phyloP scores from a whole-genome alignment of 2,797 vertebrate genomes.

The Falco biarmicus region DNA sequence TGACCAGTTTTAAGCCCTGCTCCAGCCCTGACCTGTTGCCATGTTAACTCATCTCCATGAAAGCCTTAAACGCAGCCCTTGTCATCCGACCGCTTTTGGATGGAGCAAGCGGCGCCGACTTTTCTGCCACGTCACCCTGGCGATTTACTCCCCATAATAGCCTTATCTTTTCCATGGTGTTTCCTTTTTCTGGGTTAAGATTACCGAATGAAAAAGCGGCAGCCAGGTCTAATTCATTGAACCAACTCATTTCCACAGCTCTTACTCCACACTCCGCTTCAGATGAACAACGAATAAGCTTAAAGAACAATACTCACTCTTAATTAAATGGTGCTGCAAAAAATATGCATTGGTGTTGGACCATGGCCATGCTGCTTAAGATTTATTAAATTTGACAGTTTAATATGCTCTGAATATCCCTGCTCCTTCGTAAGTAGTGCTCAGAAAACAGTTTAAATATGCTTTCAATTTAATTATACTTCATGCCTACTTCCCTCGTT shows the following conservation, averaged over 20 bases:
- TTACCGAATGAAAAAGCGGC: background rate
- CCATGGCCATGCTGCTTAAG: background rate
- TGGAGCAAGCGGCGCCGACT: background rate
- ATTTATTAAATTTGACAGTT: slow-evolving; percentile 65
- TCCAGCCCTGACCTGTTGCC: background rate
- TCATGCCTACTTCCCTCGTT: background rate
- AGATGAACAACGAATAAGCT: slow-evolving; percentile 40
- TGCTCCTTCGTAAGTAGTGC: slow-evolving; percentile 28
- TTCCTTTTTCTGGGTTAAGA: background rate
- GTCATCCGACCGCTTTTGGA: background rate
- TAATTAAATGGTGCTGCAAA: slow-evolving; percentile 62
- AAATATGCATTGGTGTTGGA: slow-evolving; percentile 38
- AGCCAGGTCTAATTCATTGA: background rate
- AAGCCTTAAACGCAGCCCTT: fast-evolving
- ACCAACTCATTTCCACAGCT: background rate
- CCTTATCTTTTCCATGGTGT: background rate
- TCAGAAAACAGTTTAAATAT: slow-evolving; percentile 53
- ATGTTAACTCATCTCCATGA: background rate
- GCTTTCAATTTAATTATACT: slow-evolving; percentile 48
- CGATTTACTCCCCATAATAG: background rate
- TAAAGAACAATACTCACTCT: slow-evolving; percentile 45
- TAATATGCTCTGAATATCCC: slow-evolving; percentile 43
- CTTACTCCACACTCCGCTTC: background rate
- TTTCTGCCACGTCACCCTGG: fast-evolving
- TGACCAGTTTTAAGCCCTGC: background rate